These are phyloP conservation scores for Psettodes erumei DNA, from an alignment of 2,113 vertebrate genomes.

Conservation along the genomic window DNA sequence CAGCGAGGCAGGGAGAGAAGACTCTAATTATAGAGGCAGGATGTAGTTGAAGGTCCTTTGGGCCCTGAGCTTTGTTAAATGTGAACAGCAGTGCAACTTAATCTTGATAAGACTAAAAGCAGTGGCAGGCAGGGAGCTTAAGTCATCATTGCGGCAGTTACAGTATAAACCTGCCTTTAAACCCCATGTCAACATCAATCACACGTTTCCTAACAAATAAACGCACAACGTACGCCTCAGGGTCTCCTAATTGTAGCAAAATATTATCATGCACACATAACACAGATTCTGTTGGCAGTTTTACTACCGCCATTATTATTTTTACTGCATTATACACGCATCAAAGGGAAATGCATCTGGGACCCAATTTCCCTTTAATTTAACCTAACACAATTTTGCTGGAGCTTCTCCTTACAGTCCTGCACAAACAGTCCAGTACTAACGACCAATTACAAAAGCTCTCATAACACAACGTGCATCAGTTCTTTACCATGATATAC, in stretches of 20 bases:
- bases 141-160: constrained; percentile 17
- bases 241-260: not conserved
- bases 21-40: constrained; percentile 61
- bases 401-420: no score
- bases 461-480: not conserved
- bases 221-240: not conserved
- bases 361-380: not conserved
- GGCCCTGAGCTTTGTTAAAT: constrained; percentile 50
- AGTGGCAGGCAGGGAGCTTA: not conserved
- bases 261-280: not conserved
- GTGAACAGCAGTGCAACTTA: constrained; percentile 14
- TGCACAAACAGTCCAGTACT: not conserved
- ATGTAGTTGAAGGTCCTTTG: constrained; percentile 37
- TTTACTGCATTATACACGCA: constrained; percentile 1
- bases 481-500: not conserved
- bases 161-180: constrained; percentile 10
- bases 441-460: not conserved
- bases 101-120: constrained; percentile 40
- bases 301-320: not conserved
- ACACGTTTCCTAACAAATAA: not conserved
- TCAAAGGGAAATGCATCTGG: not conserved
- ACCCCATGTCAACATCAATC: constrained; percentile 10
- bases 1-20: not conserved
- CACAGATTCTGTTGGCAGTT: not conserved
- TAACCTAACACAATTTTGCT: not conserved